Evolutionary conservation across 2,797 vertebrate species (phyloP).

Genomic region (Myotis pilosus): DNA sequence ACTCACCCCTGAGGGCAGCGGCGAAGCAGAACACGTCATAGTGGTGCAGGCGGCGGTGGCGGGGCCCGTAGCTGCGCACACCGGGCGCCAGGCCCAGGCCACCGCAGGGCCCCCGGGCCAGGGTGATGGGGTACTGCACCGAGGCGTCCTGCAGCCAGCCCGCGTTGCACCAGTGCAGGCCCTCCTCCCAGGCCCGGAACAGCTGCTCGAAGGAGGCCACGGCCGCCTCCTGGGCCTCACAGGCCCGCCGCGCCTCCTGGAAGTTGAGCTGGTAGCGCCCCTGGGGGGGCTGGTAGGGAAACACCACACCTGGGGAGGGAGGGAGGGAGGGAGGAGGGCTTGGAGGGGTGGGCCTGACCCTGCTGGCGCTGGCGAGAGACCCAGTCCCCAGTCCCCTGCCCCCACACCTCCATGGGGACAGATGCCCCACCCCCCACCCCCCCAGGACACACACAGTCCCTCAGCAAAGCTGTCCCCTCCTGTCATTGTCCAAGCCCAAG

Average conservation of each 20-base stretch:
- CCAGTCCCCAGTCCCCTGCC: neutral
- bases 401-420: neutral
- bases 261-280: conserved; percentile 91
- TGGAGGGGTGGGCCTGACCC: neutral
- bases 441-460: neutral
- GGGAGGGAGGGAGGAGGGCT: neutral
- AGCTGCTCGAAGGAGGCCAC: conserved; percentile 94
- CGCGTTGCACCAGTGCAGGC: conserved; percentile 93
- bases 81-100: conserved; percentile 88
- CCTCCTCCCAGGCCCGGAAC: conserved; percentile 91
- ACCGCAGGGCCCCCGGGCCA: conserved; percentile 88
- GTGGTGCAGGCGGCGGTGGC: conserved; percentile 85
- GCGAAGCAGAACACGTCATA: conserved; percentile 95
- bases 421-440: too few species aligned
- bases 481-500: neutral
- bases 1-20: conserved; percentile 86
- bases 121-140: conserved; percentile 92
- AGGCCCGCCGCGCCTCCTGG: conserved; percentile 85
- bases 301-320: conserved; percentile 88
- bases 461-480: neutral
- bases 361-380: neutral
- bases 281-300: conserved; percentile 89
- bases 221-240: conserved; percentile 87
- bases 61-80: conserved; percentile 91
- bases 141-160: conserved; percentile 94